Evolutionary conservation across 2,888 invertebrate species (phyloP).

Genomic region (Macaria liturata): DNA sequence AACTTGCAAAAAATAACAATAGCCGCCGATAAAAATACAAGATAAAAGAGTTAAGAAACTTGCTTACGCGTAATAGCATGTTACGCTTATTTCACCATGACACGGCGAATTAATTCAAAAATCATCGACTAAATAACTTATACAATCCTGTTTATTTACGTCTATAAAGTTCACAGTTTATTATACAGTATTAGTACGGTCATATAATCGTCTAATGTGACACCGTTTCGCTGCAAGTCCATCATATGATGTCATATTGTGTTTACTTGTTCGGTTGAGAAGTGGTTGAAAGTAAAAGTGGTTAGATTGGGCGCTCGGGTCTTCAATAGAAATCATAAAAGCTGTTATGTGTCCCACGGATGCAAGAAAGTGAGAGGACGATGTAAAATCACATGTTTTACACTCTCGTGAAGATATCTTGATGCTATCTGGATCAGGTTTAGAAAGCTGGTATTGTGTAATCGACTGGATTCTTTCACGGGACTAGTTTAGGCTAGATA

Average conservation of each 20-base stretch:
- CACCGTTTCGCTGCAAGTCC: constrained; percentile 26
- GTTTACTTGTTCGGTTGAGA: constrained; percentile 48
- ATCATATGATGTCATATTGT: constrained; percentile 49
- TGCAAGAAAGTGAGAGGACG: constrained; percentile 70
- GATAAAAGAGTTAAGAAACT: constrained; percentile 12
- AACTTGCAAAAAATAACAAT: neutral
- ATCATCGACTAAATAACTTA: constrained; percentile 25
- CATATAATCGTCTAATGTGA: constrained; percentile 24
- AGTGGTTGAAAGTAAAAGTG: constrained; percentile 74
- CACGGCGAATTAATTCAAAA: constrained; percentile 23
- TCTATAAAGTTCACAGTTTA: constrained; percentile 20
- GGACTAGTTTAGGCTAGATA: constrained; percentile 8
- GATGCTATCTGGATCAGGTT: constrained; percentile 33
- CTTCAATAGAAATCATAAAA: constrained; percentile 64
- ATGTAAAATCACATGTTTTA: constrained; percentile 34
- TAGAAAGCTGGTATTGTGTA: constrained; percentile 42
- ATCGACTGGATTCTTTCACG: constrained; percentile 17
- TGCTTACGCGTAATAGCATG: constrained; percentile 28
- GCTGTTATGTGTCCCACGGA: constrained; percentile 53
- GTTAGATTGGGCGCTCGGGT: constrained; percentile 63
- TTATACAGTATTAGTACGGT: constrained; percentile 4
- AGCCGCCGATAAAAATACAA: neutral
- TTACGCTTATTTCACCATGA: constrained; percentile 33
- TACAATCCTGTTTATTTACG: constrained; percentile 30
- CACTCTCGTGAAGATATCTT: constrained; percentile 20